phyloP scores from a whole-genome alignment of 2,797 vertebrate genomes.

The Thalassophryne amazonica region DNA sequence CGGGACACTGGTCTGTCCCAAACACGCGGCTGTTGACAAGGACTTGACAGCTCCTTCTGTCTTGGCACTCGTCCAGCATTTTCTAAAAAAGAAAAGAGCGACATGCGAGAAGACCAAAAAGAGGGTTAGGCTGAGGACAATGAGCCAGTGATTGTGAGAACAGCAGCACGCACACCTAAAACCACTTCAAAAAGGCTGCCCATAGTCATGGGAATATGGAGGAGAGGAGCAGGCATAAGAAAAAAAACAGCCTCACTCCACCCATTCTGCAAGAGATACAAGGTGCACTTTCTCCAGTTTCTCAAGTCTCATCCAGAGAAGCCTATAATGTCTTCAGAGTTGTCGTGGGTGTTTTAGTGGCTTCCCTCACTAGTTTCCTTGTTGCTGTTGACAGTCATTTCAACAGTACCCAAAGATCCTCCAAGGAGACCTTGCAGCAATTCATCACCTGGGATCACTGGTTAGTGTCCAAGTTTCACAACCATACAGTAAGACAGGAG shows the following conservation, averaged over 20 bases:
- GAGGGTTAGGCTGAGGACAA: slow-evolving; percentile 44
- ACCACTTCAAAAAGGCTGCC: slow-evolving; percentile 62
- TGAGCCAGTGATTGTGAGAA: slow-evolving; percentile 40
- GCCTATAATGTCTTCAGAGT: too few species aligned
- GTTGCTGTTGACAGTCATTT: too few species aligned
- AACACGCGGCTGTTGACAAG: slow-evolving; percentile 89
- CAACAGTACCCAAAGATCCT: too few species aligned
- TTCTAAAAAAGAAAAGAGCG: slow-evolving; percentile 75
- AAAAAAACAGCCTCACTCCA: slow-evolving; percentile 10
- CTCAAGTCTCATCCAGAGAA: slow-evolving; percentile 56
- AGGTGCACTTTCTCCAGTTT: slow-evolving; percentile 26
- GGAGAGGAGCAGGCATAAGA: slow-evolving; percentile 22
- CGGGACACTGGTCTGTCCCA: slow-evolving; percentile 86
- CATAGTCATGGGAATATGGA: slow-evolving; percentile 28
- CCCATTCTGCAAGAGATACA: too few species aligned
- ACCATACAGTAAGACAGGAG: too few species aligned
- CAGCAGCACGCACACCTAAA: slow-evolving; percentile 47
- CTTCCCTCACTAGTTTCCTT: too few species aligned
- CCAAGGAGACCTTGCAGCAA: too few species aligned
- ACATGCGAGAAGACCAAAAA: slow-evolving; percentile 40
- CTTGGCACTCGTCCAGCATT: slow-evolving; percentile 90
- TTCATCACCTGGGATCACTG: too few species aligned
- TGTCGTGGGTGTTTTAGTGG: too few species aligned
- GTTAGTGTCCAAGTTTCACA: too few species aligned
- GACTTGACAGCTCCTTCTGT: slow-evolving; percentile 88